Conservation (phyloP, 2,888 invertebrate species). For the Operophtera brumata region DNA sequence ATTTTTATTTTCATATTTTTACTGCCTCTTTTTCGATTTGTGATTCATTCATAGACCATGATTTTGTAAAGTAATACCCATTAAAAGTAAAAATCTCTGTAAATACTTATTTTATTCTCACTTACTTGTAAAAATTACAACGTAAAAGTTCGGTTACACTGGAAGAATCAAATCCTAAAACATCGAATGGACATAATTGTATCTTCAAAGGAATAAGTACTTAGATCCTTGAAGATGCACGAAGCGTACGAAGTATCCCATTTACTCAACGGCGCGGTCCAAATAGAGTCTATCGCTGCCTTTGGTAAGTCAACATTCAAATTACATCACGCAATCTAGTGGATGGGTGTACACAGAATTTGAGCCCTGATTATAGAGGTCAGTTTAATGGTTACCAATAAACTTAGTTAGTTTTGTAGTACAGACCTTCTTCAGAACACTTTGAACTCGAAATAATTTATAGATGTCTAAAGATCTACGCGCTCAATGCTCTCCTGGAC, state of each 20-base stretch:
- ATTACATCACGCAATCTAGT: not conserved
- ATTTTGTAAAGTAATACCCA: too few relatives aligned
- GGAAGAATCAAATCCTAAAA: not conserved
- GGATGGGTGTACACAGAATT: not conserved
- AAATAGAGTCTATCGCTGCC: slow-evolving; percentile 95
- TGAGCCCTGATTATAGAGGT: not conserved
- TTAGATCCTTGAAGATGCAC: slow-evolving; percentile 80
- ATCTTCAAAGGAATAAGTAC: not conserved
- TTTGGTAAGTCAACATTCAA: slow-evolving; percentile 84
- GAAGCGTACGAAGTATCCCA: slow-evolving; percentile 92
- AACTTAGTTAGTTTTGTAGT: not conserved
- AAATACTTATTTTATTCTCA: too few relatives aligned
- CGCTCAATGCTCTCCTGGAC: too few relatives aligned
- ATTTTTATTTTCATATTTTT: too few relatives aligned
- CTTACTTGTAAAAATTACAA: too few relatives aligned
- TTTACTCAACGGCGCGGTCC: slow-evolving; percentile 90
- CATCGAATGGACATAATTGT: not conserved
- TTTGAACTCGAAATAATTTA: too few relatives aligned
- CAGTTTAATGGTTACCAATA: not conserved
- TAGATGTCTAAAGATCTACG: too few relatives aligned
- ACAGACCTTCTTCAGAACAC: too few relatives aligned
- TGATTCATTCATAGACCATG: too few relatives aligned
- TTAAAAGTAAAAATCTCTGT: too few relatives aligned
- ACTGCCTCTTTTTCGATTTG: too few relatives aligned
- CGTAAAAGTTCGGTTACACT: too few relatives aligned